Evolutionary conservation across 2,888 invertebrate genomes (phyloP), one percentile per base, ranked within the genome.

Genomic region (Drosophila greeni): DNA sequence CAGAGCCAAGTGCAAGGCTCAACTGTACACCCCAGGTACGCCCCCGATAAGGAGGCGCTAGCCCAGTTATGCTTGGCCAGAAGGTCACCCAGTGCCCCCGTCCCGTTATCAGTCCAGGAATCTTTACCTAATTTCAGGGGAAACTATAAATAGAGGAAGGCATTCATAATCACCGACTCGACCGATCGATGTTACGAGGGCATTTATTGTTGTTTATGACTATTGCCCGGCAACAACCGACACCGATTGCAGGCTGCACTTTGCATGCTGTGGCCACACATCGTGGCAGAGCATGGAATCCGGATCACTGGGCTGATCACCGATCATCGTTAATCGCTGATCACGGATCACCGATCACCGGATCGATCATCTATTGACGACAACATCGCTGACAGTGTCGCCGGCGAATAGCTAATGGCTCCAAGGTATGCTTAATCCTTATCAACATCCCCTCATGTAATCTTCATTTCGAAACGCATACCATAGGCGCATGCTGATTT

Each of bases 321-420:
- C 49, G 49, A 40, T 55, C 37, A 40, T 55, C 37, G 29, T n/a
- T 31, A 29, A 53, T 53, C 52, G 9, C 18, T 18, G 11, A 37
- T 37, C 37, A 37, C 33, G 23, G n/a, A 29, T 59, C 55, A 42
- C 55, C 52, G 33, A 64, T 64, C 66, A 65, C 43, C 18, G 34
- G 66, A 42, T 40, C 52, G 33, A 64, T 64, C 66, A 65, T 55
- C 18, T 34, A 65, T 53, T 65, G 66, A 65, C 64, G 57, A 68
- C 68, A 65, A 26, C 52, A 62, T 64, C 33, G 66, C 51, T 39
- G 43, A 51, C 52, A 54, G 53, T 70, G 67, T 68, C 67, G 70
- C 70, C 51, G 40, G 60, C 47, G n/a, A 33, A 42, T 37, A 8
- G 49, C 55, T 39, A 49, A 51, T 64, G 52, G 60, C 65, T 34